Evolutionary conservation across 2,113 vertebrate genomes (phyloP), one percentile per base, ranked within the genome.

Genomic region (Phrynosoma platyrhinos): DNA sequence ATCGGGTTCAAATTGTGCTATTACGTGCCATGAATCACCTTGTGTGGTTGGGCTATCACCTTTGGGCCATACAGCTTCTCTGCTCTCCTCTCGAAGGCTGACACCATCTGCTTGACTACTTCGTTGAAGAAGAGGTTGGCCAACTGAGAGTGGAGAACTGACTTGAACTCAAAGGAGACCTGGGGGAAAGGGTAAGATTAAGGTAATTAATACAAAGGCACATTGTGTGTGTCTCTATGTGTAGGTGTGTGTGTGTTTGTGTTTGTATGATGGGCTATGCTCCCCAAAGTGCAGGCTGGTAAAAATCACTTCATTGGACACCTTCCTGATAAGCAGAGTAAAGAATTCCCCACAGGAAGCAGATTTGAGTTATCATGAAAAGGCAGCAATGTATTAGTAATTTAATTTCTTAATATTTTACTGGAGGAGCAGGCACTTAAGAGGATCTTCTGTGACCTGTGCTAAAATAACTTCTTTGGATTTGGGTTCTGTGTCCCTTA

Each of bases 81-180:
- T 1, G 97, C 97, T 62, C 92, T 93, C 4, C 78, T 93, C 91
- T 97, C 97, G 30, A 98, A 98, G 75, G 97, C 97, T 5, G 84
- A 58, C 85, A 97, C 96, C 97, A 97, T 98, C 92, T 97, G 92
- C 92, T 97, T 98, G 20, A 97, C 96, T 84, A 97, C 97, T 79
- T 98, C 94, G 6, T 97, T 91, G 1, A 97, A 97, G 91, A 98
- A 98, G 10, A 97, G 8, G 2, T 87, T 86, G 32, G 96, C 97
- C 18, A 98, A 88, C 18, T 96, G 97, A 88, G 97, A 96, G 94
- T 98, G 97, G 62, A 98, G 92, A 14, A 96, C 81, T 10, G 97
- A 98, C 81, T 93, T 97, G 93, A 98, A 97, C 93, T 97, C 97
- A 93, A 98, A 98, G 0, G 96, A 96, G 64, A 98, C 97, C 97